phyloP scores from a whole-genome alignment of 1,140 invertebrate genomes.

The Whitmania pigra region DNA sequence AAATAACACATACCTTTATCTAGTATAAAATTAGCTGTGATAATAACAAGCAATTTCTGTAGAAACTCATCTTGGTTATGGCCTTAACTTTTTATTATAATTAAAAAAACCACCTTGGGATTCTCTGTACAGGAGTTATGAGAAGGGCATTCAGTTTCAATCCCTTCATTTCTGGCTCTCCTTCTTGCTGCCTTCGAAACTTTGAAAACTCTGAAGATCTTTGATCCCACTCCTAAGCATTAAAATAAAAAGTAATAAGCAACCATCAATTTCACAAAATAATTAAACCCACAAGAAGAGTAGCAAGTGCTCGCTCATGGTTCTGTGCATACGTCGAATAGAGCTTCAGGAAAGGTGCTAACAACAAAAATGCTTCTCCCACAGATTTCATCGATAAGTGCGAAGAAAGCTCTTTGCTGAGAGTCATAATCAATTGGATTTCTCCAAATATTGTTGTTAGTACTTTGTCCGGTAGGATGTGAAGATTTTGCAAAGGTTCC shows the following conservation, averaged over 20 bases:
- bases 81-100: too few species aligned
- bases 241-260: background rate
- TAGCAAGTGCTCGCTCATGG: slow-evolving; percentile 49
- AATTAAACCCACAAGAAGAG: slow-evolving; percentile 32
- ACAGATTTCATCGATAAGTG: slow-evolving; percentile 54
- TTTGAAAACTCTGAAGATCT: slow-evolving; percentile 49
- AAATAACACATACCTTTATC: too few species aligned
- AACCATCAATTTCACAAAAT: background rate
- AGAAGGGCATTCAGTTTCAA: slow-evolving; percentile 55
- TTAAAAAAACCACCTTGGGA: slow-evolving; percentile 47
- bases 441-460: slow-evolving; percentile 55
- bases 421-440: slow-evolving; percentile 56
- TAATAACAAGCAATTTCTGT: too few species aligned
- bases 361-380: slow-evolving; percentile 53
- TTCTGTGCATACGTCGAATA: slow-evolving; percentile 65
- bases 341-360: slow-evolving; percentile 63
- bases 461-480: slow-evolving; percentile 48
- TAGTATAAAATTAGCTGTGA: too few species aligned
- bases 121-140: slow-evolving; percentile 61
- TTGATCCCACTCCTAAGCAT: slow-evolving; percentile 47
- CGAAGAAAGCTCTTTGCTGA: slow-evolving; percentile 55
- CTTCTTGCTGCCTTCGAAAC: slow-evolving; percentile 51
- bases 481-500: slow-evolving; percentile 50
- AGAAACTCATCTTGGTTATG: too few species aligned
- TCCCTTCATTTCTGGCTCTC: slow-evolving; percentile 54